Evolutionary conservation across 2,113 vertebrate genomes (phyloP).

Genomic region (Bufo gargarizans): DNA sequence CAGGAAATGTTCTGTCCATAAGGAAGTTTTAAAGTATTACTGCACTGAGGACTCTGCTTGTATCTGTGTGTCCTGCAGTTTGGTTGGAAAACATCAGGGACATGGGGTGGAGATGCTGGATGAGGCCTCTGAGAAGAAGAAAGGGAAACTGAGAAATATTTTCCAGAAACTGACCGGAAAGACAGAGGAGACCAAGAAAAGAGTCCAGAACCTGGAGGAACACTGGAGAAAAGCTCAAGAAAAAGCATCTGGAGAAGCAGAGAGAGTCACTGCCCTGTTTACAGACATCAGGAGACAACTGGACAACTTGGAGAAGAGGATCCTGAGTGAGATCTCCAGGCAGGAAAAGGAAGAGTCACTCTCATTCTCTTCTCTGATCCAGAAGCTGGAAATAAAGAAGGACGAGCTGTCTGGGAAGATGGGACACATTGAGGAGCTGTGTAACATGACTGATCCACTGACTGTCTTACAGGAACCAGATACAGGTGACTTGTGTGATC

Average conservation of each 20-base stretch:
- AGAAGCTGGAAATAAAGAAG: conserved; percentile 4
- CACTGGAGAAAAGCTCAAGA: conserved; percentile 3
- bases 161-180: neutral
- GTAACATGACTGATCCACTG: conserved; percentile 23
- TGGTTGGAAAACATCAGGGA: neutral
- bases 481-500: conserved; percentile 15
- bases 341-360: neutral
- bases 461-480: conserved; percentile 6
- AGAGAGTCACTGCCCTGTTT: conserved; percentile 17
- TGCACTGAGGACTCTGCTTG: neutral
- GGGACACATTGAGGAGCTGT: conserved; percentile 10
- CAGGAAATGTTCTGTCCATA: conserved; percentile 19
- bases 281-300: neutral
- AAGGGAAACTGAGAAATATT: conserved; percentile 3
- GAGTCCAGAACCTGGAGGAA: neutral
- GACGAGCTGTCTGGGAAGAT: conserved; percentile 1
- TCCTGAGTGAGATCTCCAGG: conserved; percentile 8
- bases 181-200: neutral
- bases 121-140: conserved; percentile 25
- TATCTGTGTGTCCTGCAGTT: conserved; percentile 15
- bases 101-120: neutral
- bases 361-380: neutral
- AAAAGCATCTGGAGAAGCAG: conserved; percentile 10
- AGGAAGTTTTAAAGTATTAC: neutral
- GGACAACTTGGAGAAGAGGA: conserved; percentile 8